Evolutionary conservation across 2,113 vertebrate genomes (phyloP).

Genomic region (Archilochus colubris): DNA sequence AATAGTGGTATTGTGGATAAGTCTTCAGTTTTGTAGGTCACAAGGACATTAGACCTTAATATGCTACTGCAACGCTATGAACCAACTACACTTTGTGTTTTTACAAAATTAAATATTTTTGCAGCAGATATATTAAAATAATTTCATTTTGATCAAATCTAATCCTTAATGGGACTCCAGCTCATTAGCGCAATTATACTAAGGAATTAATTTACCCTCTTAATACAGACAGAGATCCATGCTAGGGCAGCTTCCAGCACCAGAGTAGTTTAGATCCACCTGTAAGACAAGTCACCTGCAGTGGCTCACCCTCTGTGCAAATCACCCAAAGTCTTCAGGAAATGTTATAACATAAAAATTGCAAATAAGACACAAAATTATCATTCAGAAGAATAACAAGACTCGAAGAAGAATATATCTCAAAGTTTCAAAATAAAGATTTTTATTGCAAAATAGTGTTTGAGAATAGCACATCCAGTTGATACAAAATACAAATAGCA

Average conservation of each 20-base stretch:
- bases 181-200: neutral
- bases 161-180: neutral
- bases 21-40: neutral
- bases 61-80: neutral
- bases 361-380: neutral
- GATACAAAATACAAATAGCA: slow-evolving; percentile 67
- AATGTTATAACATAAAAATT: neutral
- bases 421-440: slow-evolving; percentile 71
- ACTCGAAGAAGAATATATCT: neutral
- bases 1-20: neutral
- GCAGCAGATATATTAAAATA: neutral
- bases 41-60: neutral
- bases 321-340: neutral
- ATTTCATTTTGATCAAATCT: neutral
- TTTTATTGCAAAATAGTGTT: slow-evolving; percentile 78
- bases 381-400: neutral
- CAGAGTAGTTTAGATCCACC: neutral
- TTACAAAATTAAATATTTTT: neutral
- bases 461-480: slow-evolving; percentile 72
- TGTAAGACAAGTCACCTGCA: neutral
- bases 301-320: neutral
- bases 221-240: neutral
- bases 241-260: neutral
- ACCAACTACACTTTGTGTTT: accelerated
- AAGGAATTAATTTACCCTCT: neutral